Percentiles rank a stretch among this genome's conserved stretches.
phyloP scores from a whole-genome alignment of 1,140 invertebrate species.

The Orius insidiosus region DNA sequence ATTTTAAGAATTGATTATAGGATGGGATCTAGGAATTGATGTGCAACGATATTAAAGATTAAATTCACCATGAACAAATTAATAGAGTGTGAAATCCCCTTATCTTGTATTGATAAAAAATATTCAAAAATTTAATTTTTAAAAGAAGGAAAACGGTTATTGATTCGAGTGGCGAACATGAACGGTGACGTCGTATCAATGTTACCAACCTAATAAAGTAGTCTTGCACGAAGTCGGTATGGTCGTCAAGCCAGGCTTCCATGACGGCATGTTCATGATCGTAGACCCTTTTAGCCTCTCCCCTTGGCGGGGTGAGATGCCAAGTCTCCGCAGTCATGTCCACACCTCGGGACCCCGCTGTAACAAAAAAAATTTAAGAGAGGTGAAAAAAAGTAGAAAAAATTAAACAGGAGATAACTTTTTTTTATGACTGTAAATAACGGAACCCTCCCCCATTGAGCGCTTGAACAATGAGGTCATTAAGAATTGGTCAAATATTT shows the following conservation, averaged over 20 bases:
- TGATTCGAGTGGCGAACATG: no score
- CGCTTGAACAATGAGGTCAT: not conserved
- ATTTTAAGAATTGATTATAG: no score
- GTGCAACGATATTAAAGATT: no score
- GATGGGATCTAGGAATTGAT: no score
- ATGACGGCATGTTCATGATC: constrained; percentile 70
- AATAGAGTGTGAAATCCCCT: no score
- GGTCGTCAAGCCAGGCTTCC: constrained; percentile 89
- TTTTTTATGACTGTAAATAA: not conserved
- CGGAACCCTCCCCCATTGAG: not conserved
- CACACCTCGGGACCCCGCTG: constrained; percentile 18
- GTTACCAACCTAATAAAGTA: constrained; percentile 68
- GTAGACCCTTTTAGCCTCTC: constrained; percentile 35
- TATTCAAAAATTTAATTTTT: no score
- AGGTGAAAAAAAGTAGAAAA: not conserved
- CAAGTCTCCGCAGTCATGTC: constrained; percentile 42
- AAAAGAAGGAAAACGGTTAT: no score
- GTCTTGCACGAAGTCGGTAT: constrained; percentile 85
- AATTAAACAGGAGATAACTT: not conserved
- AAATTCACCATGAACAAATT: no score
- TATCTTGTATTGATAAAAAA: no score
- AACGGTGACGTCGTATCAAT: no score
- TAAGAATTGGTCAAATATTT: not conserved
- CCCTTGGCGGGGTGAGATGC: constrained; percentile 31
- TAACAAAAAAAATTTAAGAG: constrained; percentile 22